A percentile compares a stretch with the other conserved stretches of the same genome.
These are phyloP conservation scores for Python bivittatus DNA, from an alignment of 2,113 vertebrate genomes.

Conservation along the genomic window DNA sequence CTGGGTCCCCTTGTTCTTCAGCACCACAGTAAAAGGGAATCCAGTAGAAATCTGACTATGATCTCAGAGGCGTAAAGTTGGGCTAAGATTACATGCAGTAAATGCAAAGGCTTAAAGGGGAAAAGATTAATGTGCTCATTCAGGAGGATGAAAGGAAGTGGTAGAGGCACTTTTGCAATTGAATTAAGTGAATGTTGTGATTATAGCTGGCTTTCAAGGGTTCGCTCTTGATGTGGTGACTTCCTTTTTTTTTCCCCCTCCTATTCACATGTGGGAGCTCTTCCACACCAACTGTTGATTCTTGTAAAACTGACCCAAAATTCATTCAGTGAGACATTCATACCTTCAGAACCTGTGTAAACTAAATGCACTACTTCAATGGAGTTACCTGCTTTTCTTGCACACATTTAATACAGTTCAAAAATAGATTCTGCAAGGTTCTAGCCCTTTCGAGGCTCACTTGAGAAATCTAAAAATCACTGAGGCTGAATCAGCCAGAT, in stretches of 20 bases:
- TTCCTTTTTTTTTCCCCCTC: background rate
- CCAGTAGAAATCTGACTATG: background rate
- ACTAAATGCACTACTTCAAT: background rate
- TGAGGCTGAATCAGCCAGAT: background rate
- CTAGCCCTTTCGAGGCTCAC: background rate
- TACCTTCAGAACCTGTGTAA: background rate
- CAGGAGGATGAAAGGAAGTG: constrained; percentile 23
- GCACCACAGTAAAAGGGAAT: background rate
- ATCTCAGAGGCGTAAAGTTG: background rate
- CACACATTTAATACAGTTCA: background rate
- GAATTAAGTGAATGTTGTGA: constrained; percentile 35
- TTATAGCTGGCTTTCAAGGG: constrained; percentile 19
- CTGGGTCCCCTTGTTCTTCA: background rate
- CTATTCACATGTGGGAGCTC: background rate
- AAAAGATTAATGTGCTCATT: constrained; percentile 32
- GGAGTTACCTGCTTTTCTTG: background rate
- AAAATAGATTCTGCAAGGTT: background rate
- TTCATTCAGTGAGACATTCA: background rate
- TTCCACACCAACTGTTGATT: background rate
- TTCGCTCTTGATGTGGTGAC: constrained; percentile 27
- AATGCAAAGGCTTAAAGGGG: background rate
- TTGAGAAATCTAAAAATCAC: background rate
- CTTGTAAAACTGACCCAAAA: background rate
- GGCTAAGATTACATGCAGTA: background rate
- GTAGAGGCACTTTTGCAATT: constrained; percentile 33